Percentiles rank a stretch among this genome's conserved stretches.
Evolutionary conservation across 2,797 vertebrate genomes (phyloP).

Genomic region (Oreortyx pictus): DNA sequence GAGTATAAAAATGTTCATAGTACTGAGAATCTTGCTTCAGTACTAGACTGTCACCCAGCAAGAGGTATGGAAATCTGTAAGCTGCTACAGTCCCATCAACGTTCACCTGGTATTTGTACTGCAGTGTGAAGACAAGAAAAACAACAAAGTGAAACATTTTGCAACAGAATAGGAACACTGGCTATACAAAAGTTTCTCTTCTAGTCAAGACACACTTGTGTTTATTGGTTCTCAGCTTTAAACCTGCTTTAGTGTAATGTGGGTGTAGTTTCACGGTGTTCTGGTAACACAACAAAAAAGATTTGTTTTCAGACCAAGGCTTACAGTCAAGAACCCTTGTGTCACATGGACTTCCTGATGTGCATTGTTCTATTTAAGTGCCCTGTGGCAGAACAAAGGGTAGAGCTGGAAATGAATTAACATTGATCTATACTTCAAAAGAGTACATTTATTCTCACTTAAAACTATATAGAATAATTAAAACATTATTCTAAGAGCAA

Average conservation of each 20-base stretch:
- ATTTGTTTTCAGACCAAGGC: not conserved
- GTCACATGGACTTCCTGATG: not conserved
- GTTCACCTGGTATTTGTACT: conserved; percentile 96
- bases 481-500: not conserved
- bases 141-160: not conserved
- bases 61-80: conserved; percentile 92
- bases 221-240: not conserved
- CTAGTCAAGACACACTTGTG: not conserved
- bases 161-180: not conserved
- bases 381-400: not conserved
- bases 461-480: not conserved
- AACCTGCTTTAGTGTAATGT: not conserved
- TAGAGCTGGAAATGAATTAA: not conserved
- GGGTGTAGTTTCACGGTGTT: not conserved
- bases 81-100: conserved; percentile 93
- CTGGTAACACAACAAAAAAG: not conserved
- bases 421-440: not conserved
- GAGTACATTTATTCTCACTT: not conserved
- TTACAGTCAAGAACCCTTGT: not conserved
- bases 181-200: not conserved
- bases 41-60: conserved; percentile 92
- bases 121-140: not conserved
- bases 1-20: conserved; percentile 91
- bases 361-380: not conserved
- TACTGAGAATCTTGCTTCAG: conserved; percentile 93